Evolutionary conservation across 2,113 vertebrate species (phyloP).

Genomic region (Euleptes europaea): DNA sequence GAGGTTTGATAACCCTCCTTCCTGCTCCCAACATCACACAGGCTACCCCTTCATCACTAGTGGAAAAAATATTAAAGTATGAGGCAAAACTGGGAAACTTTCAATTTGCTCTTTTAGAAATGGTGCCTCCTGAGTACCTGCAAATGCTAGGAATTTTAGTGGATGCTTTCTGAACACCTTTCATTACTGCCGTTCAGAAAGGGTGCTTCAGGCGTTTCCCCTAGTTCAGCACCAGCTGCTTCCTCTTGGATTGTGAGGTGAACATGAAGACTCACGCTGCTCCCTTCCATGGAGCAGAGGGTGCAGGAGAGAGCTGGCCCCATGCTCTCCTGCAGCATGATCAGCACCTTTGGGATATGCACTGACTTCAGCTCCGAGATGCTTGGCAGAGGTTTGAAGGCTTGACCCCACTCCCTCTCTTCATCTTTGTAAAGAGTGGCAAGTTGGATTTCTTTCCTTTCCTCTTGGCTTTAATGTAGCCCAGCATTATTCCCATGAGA

Average conservation of each 20-base stretch:
- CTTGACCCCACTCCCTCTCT: constrained; percentile 88
- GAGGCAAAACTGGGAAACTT: constrained; percentile 44
- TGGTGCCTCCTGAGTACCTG: constrained; percentile 26
- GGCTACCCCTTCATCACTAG: constrained; percentile 16
- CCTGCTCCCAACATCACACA: constrained; percentile 23
- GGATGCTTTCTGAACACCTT: constrained; percentile 76
- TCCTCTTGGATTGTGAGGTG: constrained; percentile 91
- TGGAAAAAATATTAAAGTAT: constrained; percentile 31
- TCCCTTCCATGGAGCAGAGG: constrained; percentile 88
- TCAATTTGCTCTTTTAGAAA: constrained; percentile 42
- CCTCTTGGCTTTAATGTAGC: constrained; percentile 92
- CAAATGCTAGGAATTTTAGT: constrained; percentile 71
- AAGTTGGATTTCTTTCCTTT: constrained; percentile 86
- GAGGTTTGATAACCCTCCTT: constrained; percentile 32
- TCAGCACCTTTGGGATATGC: constrained; percentile 80
- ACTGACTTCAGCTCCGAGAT: constrained; percentile 70
- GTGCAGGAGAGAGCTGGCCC: constrained; percentile 84
- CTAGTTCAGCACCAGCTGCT: constrained; percentile 77
- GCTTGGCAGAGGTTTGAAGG: constrained; percentile 75
- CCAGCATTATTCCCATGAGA: constrained; percentile 89
- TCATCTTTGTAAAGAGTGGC: constrained; percentile 91
- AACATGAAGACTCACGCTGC: constrained; percentile 89
- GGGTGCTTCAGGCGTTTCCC: constrained; percentile 72
- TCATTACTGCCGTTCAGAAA: constrained; percentile 74
- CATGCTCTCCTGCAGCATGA: constrained; percentile 77